Evolutionary conservation across 2,888 invertebrate genomes (phyloP).

Genomic region (Sesamia inferens): DNA sequence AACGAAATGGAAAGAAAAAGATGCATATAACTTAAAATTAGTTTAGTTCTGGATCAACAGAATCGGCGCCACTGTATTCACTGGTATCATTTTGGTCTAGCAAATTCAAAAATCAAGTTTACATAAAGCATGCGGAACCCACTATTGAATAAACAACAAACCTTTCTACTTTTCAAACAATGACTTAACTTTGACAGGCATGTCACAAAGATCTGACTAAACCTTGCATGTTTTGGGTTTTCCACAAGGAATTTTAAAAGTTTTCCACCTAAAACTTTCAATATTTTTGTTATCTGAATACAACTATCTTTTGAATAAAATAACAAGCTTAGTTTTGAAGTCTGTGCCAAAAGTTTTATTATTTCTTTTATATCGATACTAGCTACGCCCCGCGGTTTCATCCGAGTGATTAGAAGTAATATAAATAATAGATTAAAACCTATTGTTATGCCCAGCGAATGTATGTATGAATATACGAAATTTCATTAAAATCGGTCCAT

Average conservation of each 20-base stretch:
- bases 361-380: no score
- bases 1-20: no score
- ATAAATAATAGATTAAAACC: no score
- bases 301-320: constrained; percentile 7
- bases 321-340: not conserved
- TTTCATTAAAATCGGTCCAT: no score
- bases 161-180: not conserved
- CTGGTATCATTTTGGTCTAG: not conserved
- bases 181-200: constrained; percentile 33
- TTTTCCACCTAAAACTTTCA: not conserved
- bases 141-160: not conserved
- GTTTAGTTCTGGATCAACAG: no score
- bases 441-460: no score
- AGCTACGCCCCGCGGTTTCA: no score
- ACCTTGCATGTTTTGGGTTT: constrained; percentile 7
- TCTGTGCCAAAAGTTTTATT: not conserved
- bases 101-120: not conserved
- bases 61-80: no score
- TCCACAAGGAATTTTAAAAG: constrained; percentile 14
- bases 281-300: constrained; percentile 25
- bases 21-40: no score
- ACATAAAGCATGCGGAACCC: not conserved
- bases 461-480: no score
- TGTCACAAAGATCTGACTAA: constrained; percentile 36
- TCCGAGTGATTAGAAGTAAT: no score